phyloP scores from a whole-genome alignment of 1,140 invertebrate species.

The Drosophila orena region DNA sequence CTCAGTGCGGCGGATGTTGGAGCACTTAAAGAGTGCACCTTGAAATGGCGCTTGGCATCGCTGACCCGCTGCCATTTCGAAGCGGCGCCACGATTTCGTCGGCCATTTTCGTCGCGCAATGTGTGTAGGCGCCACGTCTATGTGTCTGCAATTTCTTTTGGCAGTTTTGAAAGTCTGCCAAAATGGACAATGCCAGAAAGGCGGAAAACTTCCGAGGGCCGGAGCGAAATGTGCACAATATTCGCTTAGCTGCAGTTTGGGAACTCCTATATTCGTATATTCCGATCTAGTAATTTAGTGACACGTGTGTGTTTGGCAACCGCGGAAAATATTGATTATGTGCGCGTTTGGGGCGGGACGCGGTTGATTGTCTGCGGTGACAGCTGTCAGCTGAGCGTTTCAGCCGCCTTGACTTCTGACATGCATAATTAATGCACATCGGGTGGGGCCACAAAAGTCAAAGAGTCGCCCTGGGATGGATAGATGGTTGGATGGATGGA shows the following conservation, averaged over 20 bases:
- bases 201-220: constrained; percentile 34
- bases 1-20: constrained; percentile 1
- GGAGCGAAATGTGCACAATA: constrained; percentile 17
- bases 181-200: constrained; percentile 49
- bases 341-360: constrained; percentile 6
- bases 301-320: constrained; percentile 11
- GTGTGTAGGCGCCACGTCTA: constrained; percentile 69
- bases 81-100: constrained; percentile 59
- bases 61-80: constrained; percentile 32
- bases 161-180: constrained; percentile 74
- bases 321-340: constrained; percentile 60
- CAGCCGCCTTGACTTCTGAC: constrained; percentile 42
- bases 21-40: constrained; percentile 41
- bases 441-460: constrained; percentile 38
- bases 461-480: constrained; percentile 33
- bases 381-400: constrained; percentile 65
- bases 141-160: constrained; percentile 58
- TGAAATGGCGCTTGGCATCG: constrained; percentile 38
- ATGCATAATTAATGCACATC: constrained; percentile 74
- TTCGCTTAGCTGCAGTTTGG: constrained; percentile 42
- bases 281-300: constrained; percentile 4
- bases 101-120: constrained; percentile 62
- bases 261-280: neutral
- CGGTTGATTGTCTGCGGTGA: constrained; percentile 46
- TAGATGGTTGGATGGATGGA: neutral